Percentiles rank a stretch among this genome's conserved stretches.
phyloP scores from a whole-genome alignment of 2,888 invertebrate species.

The Petrolisthes cinctipes region DNA sequence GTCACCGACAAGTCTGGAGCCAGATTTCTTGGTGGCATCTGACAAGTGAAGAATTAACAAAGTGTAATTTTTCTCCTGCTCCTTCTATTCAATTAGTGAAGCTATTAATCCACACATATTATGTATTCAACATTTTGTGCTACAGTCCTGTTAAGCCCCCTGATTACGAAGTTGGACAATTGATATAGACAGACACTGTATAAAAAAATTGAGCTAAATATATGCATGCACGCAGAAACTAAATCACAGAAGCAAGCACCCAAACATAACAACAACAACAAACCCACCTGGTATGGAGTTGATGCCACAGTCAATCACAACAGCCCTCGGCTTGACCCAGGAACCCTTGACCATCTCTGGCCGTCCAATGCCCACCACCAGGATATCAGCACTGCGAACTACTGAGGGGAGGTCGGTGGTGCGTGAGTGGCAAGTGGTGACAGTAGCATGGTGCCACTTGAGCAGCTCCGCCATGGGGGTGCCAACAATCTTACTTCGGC shows the following conservation, averaged over 20 bases:
- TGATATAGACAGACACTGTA: no score
- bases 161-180: no score
- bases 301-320: conserved; percentile 99
- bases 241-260: not conserved
- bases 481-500: conserved; percentile 97
- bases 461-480: conserved; percentile 93
- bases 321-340: conserved; percentile 98
- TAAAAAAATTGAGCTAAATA: no score
- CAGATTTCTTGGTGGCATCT: conserved; percentile 84
- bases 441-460: conserved; percentile 97
- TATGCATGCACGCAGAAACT: no score
- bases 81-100: conserved; percentile 1
- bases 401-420: conserved; percentile 77
- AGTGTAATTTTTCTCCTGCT: not conserved
- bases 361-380: conserved; percentile 95
- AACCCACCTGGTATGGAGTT: conserved; percentile 85
- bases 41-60: conserved; percentile 50
- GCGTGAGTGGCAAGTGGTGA: conserved; percentile 96
- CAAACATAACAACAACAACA: not conserved
- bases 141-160: no score
- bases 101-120: not conserved
- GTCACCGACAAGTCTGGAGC: conserved; percentile 92
- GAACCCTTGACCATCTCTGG: conserved; percentile 90
- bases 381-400: conserved; percentile 82
- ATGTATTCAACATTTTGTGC: no score